Evolutionary conservation across 2,888 invertebrate species (phyloP).

Genomic region (Azorinus chamasolen): DNA sequence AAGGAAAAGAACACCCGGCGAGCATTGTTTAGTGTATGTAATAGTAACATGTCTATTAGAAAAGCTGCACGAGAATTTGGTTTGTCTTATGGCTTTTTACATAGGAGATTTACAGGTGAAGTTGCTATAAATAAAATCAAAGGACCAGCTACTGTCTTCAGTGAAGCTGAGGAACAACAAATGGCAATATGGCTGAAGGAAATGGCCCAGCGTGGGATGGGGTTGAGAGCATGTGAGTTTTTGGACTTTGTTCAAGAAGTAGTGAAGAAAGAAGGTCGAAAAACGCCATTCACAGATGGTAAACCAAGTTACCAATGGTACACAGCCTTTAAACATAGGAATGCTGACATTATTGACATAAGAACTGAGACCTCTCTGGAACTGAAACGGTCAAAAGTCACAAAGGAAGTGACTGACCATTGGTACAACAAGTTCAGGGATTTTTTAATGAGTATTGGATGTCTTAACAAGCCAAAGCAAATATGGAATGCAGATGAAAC

Average conservation of each 20-base stretch:
- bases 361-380: conserved; percentile 30
- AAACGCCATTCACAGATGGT: conserved; percentile 39
- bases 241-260: conserved; percentile 44
- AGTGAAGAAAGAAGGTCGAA: conserved; percentile 41
- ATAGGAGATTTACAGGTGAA: conserved; percentile 14
- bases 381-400: conserved; percentile 24
- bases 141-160: conserved; percentile 17
- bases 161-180: conserved; percentile 13
- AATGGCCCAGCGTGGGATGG: conserved; percentile 44
- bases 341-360: too few species aligned
- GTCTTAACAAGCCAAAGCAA: conserved; percentile 27
- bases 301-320: conserved; percentile 38
- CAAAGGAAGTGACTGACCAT: conserved; percentile 25
- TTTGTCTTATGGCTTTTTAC: neutral
- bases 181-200: conserved; percentile 29
- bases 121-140: conserved; percentile 9
- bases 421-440: conserved; percentile 46
- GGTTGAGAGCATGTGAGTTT: conserved; percentile 33
- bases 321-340: conserved; percentile 34
- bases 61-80: conserved; percentile 9
- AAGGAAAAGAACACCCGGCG: conserved; percentile 2
- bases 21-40: conserved; percentile 18
- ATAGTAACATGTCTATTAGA: conserved; percentile 8
- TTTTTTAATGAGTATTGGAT: conserved; percentile 18
- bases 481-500: conserved; percentile 61